Evolutionary conservation across 2,113 vertebrate species (phyloP).

Genomic region (Thymallus thymallus): DNA sequence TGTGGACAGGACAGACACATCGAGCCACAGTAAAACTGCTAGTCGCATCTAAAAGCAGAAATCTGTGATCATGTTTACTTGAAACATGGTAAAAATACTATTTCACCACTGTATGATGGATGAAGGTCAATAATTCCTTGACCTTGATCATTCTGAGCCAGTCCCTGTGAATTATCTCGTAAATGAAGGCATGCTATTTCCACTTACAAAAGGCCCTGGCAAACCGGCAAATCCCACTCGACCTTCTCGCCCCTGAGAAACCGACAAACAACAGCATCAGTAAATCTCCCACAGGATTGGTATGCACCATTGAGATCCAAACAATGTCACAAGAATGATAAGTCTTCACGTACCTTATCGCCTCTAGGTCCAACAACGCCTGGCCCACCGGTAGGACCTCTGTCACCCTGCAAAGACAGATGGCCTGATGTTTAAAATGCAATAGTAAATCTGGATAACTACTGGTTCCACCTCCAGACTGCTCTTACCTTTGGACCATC

Average conservation of each 20-base stretch:
- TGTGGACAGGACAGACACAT: constrained; percentile 37
- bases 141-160: background rate
- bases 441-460: background rate
- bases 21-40: background rate
- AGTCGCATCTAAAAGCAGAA: background rate
- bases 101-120: too few relatives aligned
- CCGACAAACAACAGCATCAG: background rate
- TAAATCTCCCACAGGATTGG: background rate
- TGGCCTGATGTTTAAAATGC: too few relatives aligned
- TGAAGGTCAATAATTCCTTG: too few relatives aligned
- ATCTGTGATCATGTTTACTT: too few relatives aligned
- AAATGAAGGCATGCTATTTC: background rate
- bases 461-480: background rate
- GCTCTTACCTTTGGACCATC: constrained; percentile 69
- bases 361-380: constrained; percentile 64
- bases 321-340: background rate
- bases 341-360: constrained; percentile 59
- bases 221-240: constrained; percentile 66
- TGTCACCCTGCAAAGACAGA: constrained; percentile 59
- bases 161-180: background rate
- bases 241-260: constrained; percentile 65
- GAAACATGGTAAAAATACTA: too few relatives aligned
- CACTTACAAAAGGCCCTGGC: constrained; percentile 71
- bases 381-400: constrained; percentile 58
- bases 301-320: background rate